Base-by-base conservation (phyloP, 2,113 vertebrate species). In the Bubo bubo region DNA sequence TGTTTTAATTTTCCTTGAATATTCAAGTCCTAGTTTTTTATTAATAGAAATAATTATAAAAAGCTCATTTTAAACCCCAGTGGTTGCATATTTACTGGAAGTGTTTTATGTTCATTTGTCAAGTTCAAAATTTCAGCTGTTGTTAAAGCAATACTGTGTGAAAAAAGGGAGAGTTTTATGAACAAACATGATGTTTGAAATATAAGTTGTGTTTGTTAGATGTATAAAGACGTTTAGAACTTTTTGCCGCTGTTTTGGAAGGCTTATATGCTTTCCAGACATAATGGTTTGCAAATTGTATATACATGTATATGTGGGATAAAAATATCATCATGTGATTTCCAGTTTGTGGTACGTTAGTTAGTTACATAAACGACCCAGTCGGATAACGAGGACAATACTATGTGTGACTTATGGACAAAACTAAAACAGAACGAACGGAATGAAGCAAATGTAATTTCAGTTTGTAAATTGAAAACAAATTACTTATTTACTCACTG, bases 341-440 rank as follows among this genome's bases (percentile, higher is more conserved):
- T 82, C 17, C 32, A 41, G 17, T 26, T 75, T n/a, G 39, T 75
- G 19, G 10, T 55, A 8, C 4, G 4, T 50, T 22, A 30, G 23
- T 45, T 72, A 37, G 7, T 35, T 64, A 7, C 20, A 45, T 52
- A 86, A 49, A 37, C 2, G 5, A 39, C 7, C 4, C 22, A 34
- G 0, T 15, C 15, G 4, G 35, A 2, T 71, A 75, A 73, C 20
- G 27, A 50, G 39, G 9, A 43, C 15, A 79, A 14, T 43, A 8
- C 1, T 5, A 7, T 52, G 37, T 52, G 43, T 56, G 28, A 64
- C 20, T 59, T 73, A 28, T 0, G 1, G 20, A 23, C 4, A 6
- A 60, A 86, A 53, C 7, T 20, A 37, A 64, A 63, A 12, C 14
- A 37, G 12, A 82, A 68, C 19, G 2, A 63, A 67, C 14, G 17